phyloP scores from a whole-genome alignment of 2,888 invertebrate genomes.

The Pachycephus smyrnensis region DNA sequence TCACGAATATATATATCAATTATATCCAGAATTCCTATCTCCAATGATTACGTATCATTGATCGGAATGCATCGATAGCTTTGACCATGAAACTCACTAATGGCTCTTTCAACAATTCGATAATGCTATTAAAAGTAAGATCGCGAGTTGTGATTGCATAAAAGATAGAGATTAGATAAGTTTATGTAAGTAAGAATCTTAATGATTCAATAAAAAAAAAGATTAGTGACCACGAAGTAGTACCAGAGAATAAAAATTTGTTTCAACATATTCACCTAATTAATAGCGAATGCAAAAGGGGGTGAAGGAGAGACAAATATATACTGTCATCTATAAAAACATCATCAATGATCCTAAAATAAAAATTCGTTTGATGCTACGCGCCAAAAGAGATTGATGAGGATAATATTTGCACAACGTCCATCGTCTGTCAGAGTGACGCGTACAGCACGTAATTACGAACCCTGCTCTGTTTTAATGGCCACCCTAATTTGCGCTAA shows the following conservation, averaged over 20 bases:
- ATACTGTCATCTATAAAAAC: background rate
- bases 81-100: background rate
- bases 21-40: background rate
- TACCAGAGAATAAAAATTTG: background rate
- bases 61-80: background rate
- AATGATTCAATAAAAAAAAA: background rate
- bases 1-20: background rate
- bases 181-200: background rate
- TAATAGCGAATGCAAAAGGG: background rate
- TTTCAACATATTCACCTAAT: background rate
- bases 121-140: too few relatives aligned
- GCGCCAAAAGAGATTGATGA: background rate
- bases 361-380: background rate
- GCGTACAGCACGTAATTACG: background rate
- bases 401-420: background rate
- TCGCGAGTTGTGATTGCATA: too few relatives aligned
- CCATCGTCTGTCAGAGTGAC: background rate
- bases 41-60: background rate
- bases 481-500: background rate
- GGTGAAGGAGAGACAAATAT: background rate
- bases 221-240: background rate
- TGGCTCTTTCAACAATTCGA: background rate
- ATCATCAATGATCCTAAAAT: background rate
- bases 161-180: background rate
- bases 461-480: background rate